Evolutionary conservation across 2,797 vertebrate species (phyloP).

Genomic region (Hipposideros larvatus): DNA sequence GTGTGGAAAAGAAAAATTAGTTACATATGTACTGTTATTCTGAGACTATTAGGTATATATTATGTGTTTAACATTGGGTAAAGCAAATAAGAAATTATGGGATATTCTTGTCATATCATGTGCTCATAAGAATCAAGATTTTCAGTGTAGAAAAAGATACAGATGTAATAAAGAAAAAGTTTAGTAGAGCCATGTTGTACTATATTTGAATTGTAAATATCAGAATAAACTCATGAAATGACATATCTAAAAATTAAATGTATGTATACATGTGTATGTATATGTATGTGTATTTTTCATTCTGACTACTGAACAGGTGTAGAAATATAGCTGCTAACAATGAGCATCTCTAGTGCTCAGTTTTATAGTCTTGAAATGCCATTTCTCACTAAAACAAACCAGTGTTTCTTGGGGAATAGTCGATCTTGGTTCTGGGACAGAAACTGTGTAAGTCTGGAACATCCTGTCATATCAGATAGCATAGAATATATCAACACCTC

Average conservation of each 20-base stretch:
- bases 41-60: neutral
- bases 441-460: neutral
- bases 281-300: neutral
- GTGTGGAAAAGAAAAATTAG: neutral
- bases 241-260: conserved; percentile 9
- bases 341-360: neutral
- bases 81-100: neutral
- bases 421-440: neutral
- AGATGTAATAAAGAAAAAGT: neutral
- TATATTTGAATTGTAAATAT: neutral
- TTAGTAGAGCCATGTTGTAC: neutral
- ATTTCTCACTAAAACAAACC: neutral
- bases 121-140: neutral
- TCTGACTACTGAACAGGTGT: neutral
- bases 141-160: neutral
- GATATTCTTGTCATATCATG: neutral
- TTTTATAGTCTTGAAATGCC: neutral
- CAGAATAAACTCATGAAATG: neutral
- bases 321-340: neutral
- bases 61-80: neutral
- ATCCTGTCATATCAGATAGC: neutral
- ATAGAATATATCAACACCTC: neutral
- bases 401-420: neutral
- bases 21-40: neutral
- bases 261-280: neutral